These are phyloP conservation scores for Drosophila bunnanda DNA, from an alignment of 2,888 invertebrate species.

Conservation along the genomic window DNA sequence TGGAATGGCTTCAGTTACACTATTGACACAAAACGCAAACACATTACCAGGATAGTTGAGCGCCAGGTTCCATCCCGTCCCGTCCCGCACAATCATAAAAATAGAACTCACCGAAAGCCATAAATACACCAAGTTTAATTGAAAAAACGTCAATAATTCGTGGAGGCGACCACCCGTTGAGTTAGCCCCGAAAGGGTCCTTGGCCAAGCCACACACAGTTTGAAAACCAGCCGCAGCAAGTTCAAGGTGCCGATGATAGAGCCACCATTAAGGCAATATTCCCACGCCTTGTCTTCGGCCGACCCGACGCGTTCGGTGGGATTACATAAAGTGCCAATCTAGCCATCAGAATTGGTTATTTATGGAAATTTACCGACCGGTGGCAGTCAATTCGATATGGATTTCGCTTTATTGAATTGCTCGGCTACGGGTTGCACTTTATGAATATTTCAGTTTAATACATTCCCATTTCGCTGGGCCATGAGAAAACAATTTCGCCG, in stretches of 20 bases:
- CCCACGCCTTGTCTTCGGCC: constrained; percentile 21
- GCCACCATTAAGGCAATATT: constrained; percentile 27
- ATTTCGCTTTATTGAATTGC: constrained; percentile 45
- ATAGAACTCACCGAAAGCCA: constrained; percentile 48
- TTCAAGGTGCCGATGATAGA: constrained; percentile 34
- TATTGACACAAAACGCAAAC: constrained; percentile 56
- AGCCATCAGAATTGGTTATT: constrained; percentile 38
- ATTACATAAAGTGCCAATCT: constrained; percentile 43
- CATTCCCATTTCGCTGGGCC: constrained; percentile 14
- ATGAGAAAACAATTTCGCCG: constrained; percentile 38
- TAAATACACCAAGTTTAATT: constrained; percentile 54
- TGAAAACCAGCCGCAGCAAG: constrained; percentile 29
- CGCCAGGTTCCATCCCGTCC: neutral
- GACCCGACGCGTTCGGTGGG: constrained; percentile 21
- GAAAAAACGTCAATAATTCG: constrained; percentile 46
- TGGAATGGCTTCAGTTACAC: constrained; percentile 52
- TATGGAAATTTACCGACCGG: constrained; percentile 36
- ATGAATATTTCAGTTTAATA: constrained; percentile 46
- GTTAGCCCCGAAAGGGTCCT: constrained; percentile 33
- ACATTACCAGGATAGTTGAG: constrained; percentile 17
- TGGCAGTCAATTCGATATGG: constrained; percentile 33
- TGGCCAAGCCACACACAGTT: constrained; percentile 31
- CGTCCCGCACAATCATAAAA: constrained; percentile 37
- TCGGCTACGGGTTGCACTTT: constrained; percentile 26
- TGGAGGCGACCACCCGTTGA: constrained; percentile 32